Base-by-base conservation (phyloP, 2,888 invertebrate species). In the Drosophila mercatorum region DNA sequence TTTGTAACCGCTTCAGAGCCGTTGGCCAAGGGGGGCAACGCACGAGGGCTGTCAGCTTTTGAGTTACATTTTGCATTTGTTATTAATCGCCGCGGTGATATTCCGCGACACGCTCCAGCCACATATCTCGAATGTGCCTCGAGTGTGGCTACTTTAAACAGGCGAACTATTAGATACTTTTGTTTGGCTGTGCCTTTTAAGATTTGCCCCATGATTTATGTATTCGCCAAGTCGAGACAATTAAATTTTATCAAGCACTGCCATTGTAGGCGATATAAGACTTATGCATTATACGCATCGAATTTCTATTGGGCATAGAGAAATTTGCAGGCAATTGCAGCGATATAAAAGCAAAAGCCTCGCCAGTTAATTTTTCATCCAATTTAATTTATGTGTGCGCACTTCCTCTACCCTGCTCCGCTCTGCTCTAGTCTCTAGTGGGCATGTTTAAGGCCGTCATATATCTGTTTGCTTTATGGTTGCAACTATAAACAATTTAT, bases 141-240 rank as follows among this genome's bases (percentile, higher is more conserved):
- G 55, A 58, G 46, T 62, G 72, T 71, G 70, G 89, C 85, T 85
- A 86, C 88, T 82, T 78, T 59, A 79, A 82, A 65, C 79, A 64
- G 76, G 59, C 63, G 66, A 75, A 83, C 88, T 89, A 85, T 86
- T 86, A 89, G 89, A 89, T 89, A 89, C 77, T 85, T 83, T 85
- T 80, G 88, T 77, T 72, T 75, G 57, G 68, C 63, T 71, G 64
- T 68, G 79, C 84, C 87, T 87, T 74, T 83, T 83, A 81, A 85
- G 86, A 88, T 89, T 89, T 69, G 73, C 61, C 52, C 28, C 64
- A 76, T 84, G 86, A 87, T 87, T 87, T 89, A 87, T 89, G 88
- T 65, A 28, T 43, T 53, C 61, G 52, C 53, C 80, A 75, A 71
- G 73, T 66, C 67, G 59, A 62, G 81, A 88, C 86, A 89, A 86